Evolutionary conservation across 2,797 vertebrate species (phyloP).

Genomic region (Myiotriccus ornatus): DNA sequence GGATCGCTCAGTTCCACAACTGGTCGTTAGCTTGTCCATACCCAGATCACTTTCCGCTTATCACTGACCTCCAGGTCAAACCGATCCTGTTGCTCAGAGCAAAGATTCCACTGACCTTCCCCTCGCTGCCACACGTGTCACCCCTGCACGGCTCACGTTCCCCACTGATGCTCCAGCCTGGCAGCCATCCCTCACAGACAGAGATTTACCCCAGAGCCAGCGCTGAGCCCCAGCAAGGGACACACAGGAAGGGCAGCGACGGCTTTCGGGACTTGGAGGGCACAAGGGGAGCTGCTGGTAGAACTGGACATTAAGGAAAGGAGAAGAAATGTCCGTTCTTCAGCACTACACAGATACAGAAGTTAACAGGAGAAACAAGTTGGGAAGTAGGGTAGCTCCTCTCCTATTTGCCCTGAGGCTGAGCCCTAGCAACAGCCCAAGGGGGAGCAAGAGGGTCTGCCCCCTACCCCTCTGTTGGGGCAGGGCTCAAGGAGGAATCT

Average conservation of each 20-base stretch:
- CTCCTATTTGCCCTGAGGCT: fast-evolving
- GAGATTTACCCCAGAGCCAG: background rate
- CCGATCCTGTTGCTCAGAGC: background rate
- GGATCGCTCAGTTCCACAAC: background rate
- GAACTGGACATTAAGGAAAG: background rate
- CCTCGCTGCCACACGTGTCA: background rate
- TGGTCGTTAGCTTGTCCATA: background rate
- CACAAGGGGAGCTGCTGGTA: background rate
- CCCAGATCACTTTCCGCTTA: background rate
- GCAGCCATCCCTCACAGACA: background rate
- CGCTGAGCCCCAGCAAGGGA: background rate
- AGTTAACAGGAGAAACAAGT: background rate
- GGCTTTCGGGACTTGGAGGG: background rate
- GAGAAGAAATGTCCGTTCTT: background rate
- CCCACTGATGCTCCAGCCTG: background rate
- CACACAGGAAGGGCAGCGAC: background rate
- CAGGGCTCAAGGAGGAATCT: background rate
- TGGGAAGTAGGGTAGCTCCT: background rate
- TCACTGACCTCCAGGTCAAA: background rate
- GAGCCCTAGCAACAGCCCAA: background rate
- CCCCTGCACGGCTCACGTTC: background rate
- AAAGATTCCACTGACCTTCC: background rate
- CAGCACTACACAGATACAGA: background rate
- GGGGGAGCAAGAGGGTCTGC: background rate
- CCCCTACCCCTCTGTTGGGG: background rate